Evolutionary conservation across 2,888 invertebrate genomes (phyloP), one percentile per base, ranked within the genome.

Genomic region (Pseudolycoriella hygida): DNA sequence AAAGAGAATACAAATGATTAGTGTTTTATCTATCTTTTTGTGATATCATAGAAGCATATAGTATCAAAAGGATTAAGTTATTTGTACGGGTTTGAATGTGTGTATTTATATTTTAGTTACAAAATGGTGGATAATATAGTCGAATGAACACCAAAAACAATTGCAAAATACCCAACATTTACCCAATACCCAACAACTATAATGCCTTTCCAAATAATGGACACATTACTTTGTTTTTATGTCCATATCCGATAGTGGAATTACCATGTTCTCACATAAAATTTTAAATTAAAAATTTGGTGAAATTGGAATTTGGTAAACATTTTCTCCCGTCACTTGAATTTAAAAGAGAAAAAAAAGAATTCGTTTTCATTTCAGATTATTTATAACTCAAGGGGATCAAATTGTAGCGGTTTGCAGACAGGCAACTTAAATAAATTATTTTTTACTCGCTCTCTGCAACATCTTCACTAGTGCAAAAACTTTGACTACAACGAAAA

Each of bases 331-430:
- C 6, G 31, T 31, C 6, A 10, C 6, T 10, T 31, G 11, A 31
- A 31, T 10, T 31, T 10, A 31, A n/a, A n/a, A n/a, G n/a, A n/a
- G 14, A 37, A n/a, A n/a, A 37, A n/a, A 37, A 37, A 37, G 14
- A 37, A n/a, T n/a, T n/a, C 25, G 25, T 8, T 4, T 25, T 25
- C 25, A 25, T 40, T 40, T 40, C 18, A 8, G 17, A 19, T 19
- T 40, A 15, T 40, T 40, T 19, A 19, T 19, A 8, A 40, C 20
- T 18, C 20, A 40, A n/a, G 40, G 40, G 40, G 40, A 40, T 40
- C 40, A 40, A 40, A 40, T 4, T 19, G 40, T 40, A 18, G 10
- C 40, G 18, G 15, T 19, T 19, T 40, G 19, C 4, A 19, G 20
- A 19, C 19, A 19, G n/a, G 17, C 17, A 19, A 19, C 4, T 40